A percentile compares a stretch with the other conserved stretches of the same genome.
These are phyloP conservation scores for Aurelia coerulea DNA, from an alignment of 30 jellyfish, hydroid and myxozoan species.

Conservation along the genomic window DNA sequence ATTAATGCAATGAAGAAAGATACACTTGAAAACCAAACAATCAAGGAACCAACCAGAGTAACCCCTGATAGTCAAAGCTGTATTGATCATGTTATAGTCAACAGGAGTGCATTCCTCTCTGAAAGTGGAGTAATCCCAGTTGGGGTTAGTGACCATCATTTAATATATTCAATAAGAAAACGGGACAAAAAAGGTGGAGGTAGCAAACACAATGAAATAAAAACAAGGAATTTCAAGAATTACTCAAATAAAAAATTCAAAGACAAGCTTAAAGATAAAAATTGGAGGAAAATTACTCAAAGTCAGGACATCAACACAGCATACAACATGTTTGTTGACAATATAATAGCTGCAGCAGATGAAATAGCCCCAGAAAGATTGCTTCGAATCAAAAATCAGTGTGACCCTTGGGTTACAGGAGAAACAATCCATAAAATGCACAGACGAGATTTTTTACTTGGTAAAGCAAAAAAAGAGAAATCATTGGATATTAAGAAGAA, in stretches of 20 bases:
- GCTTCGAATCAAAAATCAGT: constrained; percentile 41
- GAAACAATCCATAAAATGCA: constrained; percentile 41
- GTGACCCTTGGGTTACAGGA: constrained; percentile 58
- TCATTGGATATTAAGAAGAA: constrained; percentile 25
- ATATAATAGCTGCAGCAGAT: constrained; percentile 46
- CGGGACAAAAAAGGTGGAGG: constrained; percentile 25
- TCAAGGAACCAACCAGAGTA: constrained; percentile 47
- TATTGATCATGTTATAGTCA: constrained; percentile 36
- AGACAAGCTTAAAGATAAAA: constrained; percentile 35
- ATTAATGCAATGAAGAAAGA: constrained; percentile 47
- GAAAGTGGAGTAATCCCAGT: constrained; percentile 43
- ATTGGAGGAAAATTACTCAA: constrained; percentile 48
- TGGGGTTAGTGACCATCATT: constrained; percentile 50
- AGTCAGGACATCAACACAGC: constrained; percentile 48
- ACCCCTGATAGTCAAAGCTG: constrained; percentile 39
- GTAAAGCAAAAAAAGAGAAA: constrained; percentile 4
- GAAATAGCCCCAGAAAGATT: constrained; percentile 41
- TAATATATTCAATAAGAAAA: constrained; percentile 31
- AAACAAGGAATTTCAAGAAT: constrained; percentile 42
- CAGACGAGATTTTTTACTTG: constrained; percentile 9
- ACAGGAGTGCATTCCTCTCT: constrained; percentile 6
- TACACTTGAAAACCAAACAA: constrained; percentile 35
- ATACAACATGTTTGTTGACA: constrained; percentile 48
- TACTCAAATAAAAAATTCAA: constrained; percentile 34
- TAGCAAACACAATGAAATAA: constrained; percentile 28